These are phyloP conservation scores for Chelon auratus DNA, from an alignment of 2,797 vertebrate species.

Conservation along the genomic window DNA sequence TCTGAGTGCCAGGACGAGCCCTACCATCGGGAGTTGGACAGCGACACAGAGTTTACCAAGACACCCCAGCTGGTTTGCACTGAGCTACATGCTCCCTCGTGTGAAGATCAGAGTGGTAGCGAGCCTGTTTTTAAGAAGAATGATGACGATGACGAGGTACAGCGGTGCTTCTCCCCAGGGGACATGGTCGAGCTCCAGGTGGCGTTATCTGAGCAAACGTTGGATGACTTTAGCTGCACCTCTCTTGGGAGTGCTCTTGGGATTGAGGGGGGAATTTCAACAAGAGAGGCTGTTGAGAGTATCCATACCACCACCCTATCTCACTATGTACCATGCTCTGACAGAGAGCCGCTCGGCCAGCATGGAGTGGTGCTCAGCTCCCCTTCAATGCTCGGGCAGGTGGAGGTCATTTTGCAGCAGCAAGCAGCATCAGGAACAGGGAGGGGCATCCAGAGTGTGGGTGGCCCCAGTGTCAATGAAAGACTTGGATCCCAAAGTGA, in stretches of 20 bases:
- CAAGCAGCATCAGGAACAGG: conserved; percentile 60
- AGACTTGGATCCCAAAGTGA: conserved; percentile 85
- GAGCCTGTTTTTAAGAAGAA: conserved; percentile 49
- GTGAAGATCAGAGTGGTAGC: conserved; percentile 53
- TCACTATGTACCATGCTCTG: conserved; percentile 76
- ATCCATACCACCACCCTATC: conserved; percentile 60
- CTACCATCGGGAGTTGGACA: conserved; percentile 70
- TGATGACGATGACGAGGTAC: conserved; percentile 43
- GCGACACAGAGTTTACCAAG: conserved; percentile 60
- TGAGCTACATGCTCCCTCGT: conserved; percentile 64
- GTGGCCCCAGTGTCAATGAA: conserved; percentile 78
- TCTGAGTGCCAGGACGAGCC: conserved; percentile 77
- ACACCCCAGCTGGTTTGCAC: conserved; percentile 62
- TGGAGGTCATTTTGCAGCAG: conserved; percentile 86
- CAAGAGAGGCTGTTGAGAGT: conserved; percentile 28
- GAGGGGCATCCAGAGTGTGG: conserved; percentile 78
- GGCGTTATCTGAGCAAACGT: conserved; percentile 83
- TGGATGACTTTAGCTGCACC: conserved; percentile 62
- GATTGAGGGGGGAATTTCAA: conserved; percentile 69
- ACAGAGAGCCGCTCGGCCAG: conserved; percentile 82
- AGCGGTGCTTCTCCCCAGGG: conserved; percentile 74
- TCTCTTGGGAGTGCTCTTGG: conserved; percentile 75
- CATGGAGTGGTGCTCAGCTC: conserved; percentile 77
- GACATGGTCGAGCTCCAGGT: conserved; percentile 89
- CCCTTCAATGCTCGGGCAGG: conserved; percentile 80